Evolutionary conservation across 1,140 invertebrate species (phyloP).

Genomic region (Drosophila sucinea): DNA sequence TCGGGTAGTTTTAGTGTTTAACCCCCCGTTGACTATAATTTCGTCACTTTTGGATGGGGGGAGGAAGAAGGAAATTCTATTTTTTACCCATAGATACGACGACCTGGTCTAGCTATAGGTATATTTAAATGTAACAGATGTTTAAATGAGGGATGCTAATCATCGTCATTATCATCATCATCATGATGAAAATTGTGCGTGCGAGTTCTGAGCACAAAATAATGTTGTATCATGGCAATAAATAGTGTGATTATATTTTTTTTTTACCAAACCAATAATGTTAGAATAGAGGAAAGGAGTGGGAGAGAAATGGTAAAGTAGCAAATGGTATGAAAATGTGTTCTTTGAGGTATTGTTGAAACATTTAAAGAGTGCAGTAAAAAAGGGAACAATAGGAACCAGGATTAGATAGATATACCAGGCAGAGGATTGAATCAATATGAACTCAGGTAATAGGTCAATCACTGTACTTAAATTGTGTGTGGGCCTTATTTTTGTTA

Average conservation of each 20-base stretch:
- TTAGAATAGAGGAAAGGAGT: neutral
- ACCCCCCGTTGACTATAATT: conserved; percentile 39
- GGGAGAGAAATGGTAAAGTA: neutral
- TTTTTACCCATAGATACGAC: conserved; percentile 11
- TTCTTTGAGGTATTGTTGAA: neutral
- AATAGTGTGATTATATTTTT: conserved; percentile 75
- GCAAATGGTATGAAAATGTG: neutral
- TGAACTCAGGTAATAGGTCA: no score
- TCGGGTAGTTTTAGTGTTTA: conserved; percentile 66
- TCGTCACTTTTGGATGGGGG: conserved; percentile 48
- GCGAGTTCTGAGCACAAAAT: conserved; percentile 60
- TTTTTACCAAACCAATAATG: conserved; percentile 9
- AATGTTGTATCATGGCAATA: conserved; percentile 82
- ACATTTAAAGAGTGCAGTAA: neutral
- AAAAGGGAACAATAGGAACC: no score
- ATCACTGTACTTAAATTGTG: no score
- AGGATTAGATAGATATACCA: no score
- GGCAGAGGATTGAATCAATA: no score
- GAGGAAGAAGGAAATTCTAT: neutral
- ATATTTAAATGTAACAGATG: conserved; percentile 82
- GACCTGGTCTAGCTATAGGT: conserved; percentile 32
- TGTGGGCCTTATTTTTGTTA: no score
- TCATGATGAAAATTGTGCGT: conserved; percentile 32
- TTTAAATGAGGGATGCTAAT: conserved; percentile 80
- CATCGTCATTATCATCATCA: conserved; percentile 37